Evolutionary conservation across 2,113 vertebrate genomes (phyloP).

Genomic region (Colius striatus): DNA sequence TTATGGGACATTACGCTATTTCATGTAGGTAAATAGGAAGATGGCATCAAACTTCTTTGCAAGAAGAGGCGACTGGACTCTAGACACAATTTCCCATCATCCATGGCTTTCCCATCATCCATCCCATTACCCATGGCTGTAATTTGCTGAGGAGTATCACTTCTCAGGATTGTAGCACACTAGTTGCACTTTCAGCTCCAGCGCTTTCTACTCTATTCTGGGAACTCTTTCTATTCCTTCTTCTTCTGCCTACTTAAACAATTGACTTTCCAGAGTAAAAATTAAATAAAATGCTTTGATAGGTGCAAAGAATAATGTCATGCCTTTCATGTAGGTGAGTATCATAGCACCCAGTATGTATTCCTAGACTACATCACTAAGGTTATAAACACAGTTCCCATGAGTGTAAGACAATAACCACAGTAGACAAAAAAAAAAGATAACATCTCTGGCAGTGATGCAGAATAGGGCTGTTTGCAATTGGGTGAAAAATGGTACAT

Average conservation of each 20-base stretch:
- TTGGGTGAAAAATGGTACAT: neutral
- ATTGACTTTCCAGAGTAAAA: neutral
- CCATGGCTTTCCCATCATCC: neutral
- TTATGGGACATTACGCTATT: neutral
- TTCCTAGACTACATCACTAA: neutral
- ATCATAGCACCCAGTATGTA: neutral
- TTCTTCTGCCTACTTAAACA: neutral
- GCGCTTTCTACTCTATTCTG: neutral
- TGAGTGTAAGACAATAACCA: neutral
- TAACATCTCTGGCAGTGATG: neutral
- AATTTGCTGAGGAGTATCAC: neutral
- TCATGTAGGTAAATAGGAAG: neutral
- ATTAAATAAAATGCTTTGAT: neutral
- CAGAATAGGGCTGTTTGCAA: neutral
- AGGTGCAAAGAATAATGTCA: neutral
- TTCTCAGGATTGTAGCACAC: neutral
- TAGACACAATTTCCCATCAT: neutral
- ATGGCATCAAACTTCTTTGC: neutral
- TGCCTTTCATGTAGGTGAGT: neutral
- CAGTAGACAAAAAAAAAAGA: neutral
- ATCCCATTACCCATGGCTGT: neutral
- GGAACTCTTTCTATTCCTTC: neutral
- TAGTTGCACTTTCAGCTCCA: neutral
- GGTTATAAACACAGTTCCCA: neutral
- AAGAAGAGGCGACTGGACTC: neutral